Percentiles rank a stretch among this genome's conserved stretches.
Evolutionary conservation across 2,113 vertebrate genomes (phyloP).

Genomic region (Clupea harengus): DNA sequence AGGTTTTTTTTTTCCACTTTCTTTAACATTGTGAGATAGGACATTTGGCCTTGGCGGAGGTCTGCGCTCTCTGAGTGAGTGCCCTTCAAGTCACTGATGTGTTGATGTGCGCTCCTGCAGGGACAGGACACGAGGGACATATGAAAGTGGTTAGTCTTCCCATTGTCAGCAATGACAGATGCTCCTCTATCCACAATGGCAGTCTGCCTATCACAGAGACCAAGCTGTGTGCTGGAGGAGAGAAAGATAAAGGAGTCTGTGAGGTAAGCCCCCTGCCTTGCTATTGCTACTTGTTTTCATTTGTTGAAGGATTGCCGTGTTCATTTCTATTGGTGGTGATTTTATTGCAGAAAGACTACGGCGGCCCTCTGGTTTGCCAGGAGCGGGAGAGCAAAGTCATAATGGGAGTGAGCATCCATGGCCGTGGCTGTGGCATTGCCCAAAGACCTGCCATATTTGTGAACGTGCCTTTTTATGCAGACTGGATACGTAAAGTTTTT

Average conservation of each 20-base stretch:
- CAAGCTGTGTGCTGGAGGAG: slow-evolving; percentile 89
- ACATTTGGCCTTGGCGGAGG: no score
- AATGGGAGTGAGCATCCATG: slow-evolving; percentile 89
- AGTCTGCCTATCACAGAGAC: slow-evolving; percentile 81
- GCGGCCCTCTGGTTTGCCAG: slow-evolving; percentile 90
- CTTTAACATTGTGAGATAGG: no score
- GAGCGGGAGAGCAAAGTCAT: slow-evolving; percentile 87
- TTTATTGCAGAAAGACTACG: slow-evolving; percentile 83
- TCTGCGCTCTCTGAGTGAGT: no score
- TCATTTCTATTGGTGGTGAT: slow-evolving; percentile 3
- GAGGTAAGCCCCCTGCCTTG: slow-evolving; percentile 77
- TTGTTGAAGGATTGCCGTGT: no score
- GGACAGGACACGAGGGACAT: slow-evolving; percentile 77
- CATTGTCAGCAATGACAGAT: slow-evolving; percentile 85
- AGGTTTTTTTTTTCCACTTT: no score
- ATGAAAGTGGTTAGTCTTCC: slow-evolving; percentile 83
- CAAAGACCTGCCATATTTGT: slow-evolving; percentile 89
- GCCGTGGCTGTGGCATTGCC: slow-evolving; percentile 85
- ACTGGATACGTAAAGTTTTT: slow-evolving; percentile 95
- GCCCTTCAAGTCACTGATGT: neutral
- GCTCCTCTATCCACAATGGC: slow-evolving; percentile 83
- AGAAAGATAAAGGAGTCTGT: slow-evolving; percentile 84
- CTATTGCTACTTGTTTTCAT: neutral
- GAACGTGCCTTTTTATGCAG: slow-evolving; percentile 89
- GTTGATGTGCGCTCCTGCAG: slow-evolving; percentile 59